Conservation (phyloP, 2,888 invertebrate genomes). For the Lithophane socia region DNA sequence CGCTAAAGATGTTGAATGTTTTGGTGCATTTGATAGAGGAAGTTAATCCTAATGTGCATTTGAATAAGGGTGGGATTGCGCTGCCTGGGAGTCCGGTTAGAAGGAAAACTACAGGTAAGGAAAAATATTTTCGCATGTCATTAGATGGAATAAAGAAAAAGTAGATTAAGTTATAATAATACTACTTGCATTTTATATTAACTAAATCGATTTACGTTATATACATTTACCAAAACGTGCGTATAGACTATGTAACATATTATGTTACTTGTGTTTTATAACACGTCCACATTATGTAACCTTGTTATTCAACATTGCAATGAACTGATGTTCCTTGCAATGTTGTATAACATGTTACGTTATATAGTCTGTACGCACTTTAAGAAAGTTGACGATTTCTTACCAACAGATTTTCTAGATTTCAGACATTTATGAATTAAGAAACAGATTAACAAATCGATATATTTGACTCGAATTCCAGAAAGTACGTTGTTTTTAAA, state of each 20-base stretch:
- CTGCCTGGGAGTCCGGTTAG: constrained; percentile 90
- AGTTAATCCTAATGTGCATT: constrained; percentile 88
- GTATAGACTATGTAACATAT: no score
- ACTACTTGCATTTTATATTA: background rate
- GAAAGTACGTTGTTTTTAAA: no score
- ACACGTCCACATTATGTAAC: no score
- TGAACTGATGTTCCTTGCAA: no score
- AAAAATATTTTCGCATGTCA: background rate
- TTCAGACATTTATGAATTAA: no score
- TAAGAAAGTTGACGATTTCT: no score
- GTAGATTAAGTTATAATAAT: background rate
- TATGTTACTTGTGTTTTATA: no score
- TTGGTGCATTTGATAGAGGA: constrained; percentile 95
- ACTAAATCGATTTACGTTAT: background rate
- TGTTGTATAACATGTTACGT: no score
- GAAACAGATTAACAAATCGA: background rate
- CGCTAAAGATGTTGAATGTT: constrained; percentile 93
- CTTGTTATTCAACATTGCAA: no score
- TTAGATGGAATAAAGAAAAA: background rate
- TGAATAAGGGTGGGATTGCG: constrained; percentile 87
- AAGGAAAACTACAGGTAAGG: constrained; percentile 84
- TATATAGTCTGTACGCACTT: no score
- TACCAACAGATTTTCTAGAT: no score
- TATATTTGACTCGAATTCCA: no score
- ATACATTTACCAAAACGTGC: background rate